These are phyloP conservation scores for Drosophila bocki DNA, from an alignment of 1,140 invertebrate species.

Conservation along the genomic window DNA sequence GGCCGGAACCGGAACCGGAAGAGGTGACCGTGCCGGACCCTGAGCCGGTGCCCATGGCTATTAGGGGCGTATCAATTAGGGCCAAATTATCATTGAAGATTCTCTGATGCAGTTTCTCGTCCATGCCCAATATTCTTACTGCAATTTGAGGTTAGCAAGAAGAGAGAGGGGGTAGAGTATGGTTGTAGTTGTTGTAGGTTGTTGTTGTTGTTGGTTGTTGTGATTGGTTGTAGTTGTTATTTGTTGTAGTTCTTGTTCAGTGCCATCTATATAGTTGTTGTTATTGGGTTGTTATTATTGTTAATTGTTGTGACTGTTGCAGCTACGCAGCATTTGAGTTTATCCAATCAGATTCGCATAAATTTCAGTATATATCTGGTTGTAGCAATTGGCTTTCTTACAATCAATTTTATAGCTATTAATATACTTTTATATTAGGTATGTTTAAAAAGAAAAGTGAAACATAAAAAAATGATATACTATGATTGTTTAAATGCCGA, in stretches of 20 bases:
- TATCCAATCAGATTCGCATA: constrained; percentile 66
- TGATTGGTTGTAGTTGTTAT: constrained; percentile 28
- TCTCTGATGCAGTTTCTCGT: constrained; percentile 85
- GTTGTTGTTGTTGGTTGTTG: constrained; percentile 41
- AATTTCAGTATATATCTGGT: constrained; percentile 50
- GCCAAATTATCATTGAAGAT: constrained; percentile 85
- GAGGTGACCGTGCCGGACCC: constrained; percentile 43
- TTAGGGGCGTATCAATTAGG: constrained; percentile 84
- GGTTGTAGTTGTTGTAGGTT: constrained; percentile 66
- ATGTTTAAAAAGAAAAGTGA: constrained; percentile 12
- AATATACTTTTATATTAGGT: constrained; percentile 28
- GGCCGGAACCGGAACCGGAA: constrained; percentile 29
- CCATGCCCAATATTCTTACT: constrained; percentile 85
- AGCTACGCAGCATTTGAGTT: constrained; percentile 65
- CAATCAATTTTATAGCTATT: constrained; percentile 43
- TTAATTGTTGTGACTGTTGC: constrained; percentile 47
- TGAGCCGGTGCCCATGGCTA: constrained; percentile 61
- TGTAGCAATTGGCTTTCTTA: constrained; percentile 45
- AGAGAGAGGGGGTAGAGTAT: constrained; percentile 74
- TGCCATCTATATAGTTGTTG: constrained; percentile 61
- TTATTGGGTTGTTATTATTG: constrained; percentile 24
- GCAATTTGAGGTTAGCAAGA: constrained; percentile 74
- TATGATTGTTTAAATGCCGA: constrained; percentile 3
- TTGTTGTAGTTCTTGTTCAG: constrained; percentile 37
- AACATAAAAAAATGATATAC: constrained; percentile 35